Conservation (phyloP, 2,888 invertebrate species). For the Clusia tigrina region DNA sequence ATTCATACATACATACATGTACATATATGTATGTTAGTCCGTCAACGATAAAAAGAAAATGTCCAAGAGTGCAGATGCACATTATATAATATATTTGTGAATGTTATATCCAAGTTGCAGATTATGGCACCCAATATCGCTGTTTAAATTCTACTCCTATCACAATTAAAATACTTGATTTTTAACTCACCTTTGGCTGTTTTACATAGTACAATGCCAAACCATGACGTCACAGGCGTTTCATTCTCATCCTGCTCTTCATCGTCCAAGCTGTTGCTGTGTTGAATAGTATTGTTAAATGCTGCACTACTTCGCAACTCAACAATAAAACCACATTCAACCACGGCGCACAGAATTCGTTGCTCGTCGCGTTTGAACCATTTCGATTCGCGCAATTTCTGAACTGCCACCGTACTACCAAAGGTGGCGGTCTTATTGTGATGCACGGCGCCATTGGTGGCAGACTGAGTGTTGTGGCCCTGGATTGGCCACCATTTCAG, state of each 20-base stretch:
- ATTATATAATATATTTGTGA: no score
- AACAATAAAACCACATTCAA: slow-evolving; percentile 77
- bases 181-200: slow-evolving; percentile 71
- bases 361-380: slow-evolving; percentile 78
- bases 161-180: background rate
- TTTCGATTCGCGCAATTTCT: slow-evolving; percentile 76
- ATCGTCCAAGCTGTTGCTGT: slow-evolving; percentile 36
- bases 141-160: no score
- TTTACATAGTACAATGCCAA: slow-evolving; percentile 76
- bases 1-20: no score
- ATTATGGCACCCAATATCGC: no score
- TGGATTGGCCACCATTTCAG: slow-evolving; percentile 64
- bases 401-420: slow-evolving; percentile 74
- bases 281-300: slow-evolving; percentile 40
- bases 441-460: slow-evolving; percentile 22
- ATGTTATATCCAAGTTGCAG: no score
- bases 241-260: slow-evolving; percentile 58
- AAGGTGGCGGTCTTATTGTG: slow-evolving; percentile 63
- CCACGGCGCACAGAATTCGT: slow-evolving; percentile 75
- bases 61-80: no score
- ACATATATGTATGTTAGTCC: no score
- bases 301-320: slow-evolving; percentile 68
- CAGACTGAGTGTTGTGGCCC: slow-evolving; percentile 42
- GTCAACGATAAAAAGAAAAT: no score
- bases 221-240: slow-evolving; percentile 65